phyloP scores from a whole-genome alignment of 2,888 invertebrate species.

The Ectobius pallidus region DNA sequence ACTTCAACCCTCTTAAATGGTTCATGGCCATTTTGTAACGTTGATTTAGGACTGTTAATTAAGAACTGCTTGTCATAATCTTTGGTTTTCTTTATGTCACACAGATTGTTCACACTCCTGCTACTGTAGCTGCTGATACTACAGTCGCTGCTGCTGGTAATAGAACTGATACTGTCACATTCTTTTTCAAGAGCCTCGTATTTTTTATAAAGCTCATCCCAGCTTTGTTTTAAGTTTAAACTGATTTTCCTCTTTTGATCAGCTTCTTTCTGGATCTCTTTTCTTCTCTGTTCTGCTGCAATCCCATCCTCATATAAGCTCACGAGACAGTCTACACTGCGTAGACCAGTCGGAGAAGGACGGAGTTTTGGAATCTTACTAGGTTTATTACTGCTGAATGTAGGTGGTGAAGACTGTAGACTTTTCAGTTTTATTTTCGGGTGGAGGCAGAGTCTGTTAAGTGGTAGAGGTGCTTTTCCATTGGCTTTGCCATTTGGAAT shows the following conservation, averaged over 20 bases:
- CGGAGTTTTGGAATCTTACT: constrained; percentile 34
- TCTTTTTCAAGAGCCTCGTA: constrained; percentile 39
- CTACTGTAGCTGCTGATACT: neutral
- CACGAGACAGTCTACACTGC: constrained; percentile 34
- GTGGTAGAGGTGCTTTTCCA: neutral
- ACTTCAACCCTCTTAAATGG: neutral
- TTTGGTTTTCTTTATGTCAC: neutral
- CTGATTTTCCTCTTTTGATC: neutral
- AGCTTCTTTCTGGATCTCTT: neutral
- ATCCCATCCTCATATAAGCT: constrained; percentile 21
- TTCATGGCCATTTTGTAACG: neutral
- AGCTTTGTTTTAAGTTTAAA: constrained; percentile 25
- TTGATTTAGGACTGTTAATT: neutral
- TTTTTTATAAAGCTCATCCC: constrained; percentile 33
- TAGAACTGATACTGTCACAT: constrained; percentile 21
- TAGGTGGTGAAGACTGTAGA: constrained; percentile 8
- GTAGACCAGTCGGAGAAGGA: constrained; percentile 35
- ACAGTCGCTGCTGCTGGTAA: constrained; percentile 8
- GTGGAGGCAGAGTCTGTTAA: constrained; percentile 11
- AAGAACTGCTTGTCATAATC: no score
- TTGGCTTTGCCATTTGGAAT: neutral
- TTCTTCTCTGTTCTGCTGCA: neutral
- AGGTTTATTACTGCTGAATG: constrained; percentile 2
- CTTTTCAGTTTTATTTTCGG: constrained; percentile 16
- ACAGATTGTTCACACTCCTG: neutral